Evolutionary conservation across 2,888 invertebrate genomes (phyloP).

Genomic region (Cyrtodaria siliqua): DNA sequence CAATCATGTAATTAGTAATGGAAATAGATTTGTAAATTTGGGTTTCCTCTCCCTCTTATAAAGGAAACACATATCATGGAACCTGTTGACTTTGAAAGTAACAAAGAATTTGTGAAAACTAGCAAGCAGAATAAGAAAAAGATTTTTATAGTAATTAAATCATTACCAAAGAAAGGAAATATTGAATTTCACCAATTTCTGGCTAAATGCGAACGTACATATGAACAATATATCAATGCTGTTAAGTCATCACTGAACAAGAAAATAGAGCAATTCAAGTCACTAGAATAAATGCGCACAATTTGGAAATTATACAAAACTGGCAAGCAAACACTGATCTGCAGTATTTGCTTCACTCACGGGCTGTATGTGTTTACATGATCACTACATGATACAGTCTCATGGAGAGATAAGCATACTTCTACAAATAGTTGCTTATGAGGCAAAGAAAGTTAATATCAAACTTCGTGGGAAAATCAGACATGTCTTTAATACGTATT

Average conservation of each 20-base stretch:
- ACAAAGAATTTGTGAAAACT: not conserved
- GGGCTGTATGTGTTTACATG: constrained; percentile 51
- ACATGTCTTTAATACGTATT: constrained; percentile 57
- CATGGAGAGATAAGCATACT: constrained; percentile 61
- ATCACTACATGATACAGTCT: constrained; percentile 58
- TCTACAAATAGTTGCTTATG: constrained; percentile 51
- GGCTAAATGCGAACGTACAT: constrained; percentile 25
- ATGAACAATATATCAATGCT: constrained; percentile 33
- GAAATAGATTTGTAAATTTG: constrained; percentile 38
- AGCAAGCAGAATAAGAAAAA: constrained; percentile 17
- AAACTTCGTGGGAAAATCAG: constrained; percentile 49
- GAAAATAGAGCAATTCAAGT: constrained; percentile 32
- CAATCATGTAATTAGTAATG: constrained; percentile 32
- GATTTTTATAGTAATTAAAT: constrained; percentile 22
- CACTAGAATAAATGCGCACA: constrained; percentile 50
- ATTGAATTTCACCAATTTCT: constrained; percentile 30
- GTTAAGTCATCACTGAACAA: constrained; percentile 27
- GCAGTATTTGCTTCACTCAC: constrained; percentile 48
- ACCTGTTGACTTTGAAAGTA: constrained; percentile 30
- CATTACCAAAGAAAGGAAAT: constrained; percentile 8
- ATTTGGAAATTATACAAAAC: constrained; percentile 24
- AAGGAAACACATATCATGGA: constrained; percentile 49
- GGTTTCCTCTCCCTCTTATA: constrained; percentile 55
- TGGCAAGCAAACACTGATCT: constrained; percentile 62
- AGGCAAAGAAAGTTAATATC: constrained; percentile 51